Base-by-base conservation (phyloP, 2,797 vertebrate species). In the Betta splendens region DNA sequence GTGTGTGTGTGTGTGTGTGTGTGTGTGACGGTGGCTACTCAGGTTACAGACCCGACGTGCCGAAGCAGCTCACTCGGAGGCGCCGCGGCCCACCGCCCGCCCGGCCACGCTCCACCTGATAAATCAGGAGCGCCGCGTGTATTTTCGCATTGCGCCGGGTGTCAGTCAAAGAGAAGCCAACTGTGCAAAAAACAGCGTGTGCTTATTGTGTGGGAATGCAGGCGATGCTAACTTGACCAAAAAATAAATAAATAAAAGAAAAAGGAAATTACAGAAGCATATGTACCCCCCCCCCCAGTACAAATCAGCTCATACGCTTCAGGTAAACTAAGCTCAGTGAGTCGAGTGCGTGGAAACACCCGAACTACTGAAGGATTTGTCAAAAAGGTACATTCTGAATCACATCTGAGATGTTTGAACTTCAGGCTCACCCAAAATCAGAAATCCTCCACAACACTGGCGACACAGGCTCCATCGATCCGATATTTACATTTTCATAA, bases 401-500 rank as follows among this genome's bases (percentile, higher is more conserved):
- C 64, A 67, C 54, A 56, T 77, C 58, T 9, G 21, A 62, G 55
- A 57, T 55, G 20, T 62, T 29, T 76, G 42, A 77, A 58, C 50
- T 62, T 42, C 10, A 45, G 63, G 47, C 44, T 28, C 43, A 23
- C 56, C 33, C 22, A 7, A 54, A n/a, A 43, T 21, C 22, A 61
- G 9, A 33, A 36, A 5, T 3, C 44, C 25, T 66, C 61, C 56
- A 65, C 68, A 60, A 60, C 77, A 83, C 59, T 33, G 61, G 74
- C 67, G 77, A 64, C 66, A 78, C 63, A 40, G 73, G 72, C 72
- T 85, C 72, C 66, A 63, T 63, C 58, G 0, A 80, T 64, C 69
- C 68, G 83, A 59, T 90, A 92, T 92, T 90, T 92, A 92, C 89
- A 92, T 63, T 78, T 77, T 84, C 69, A 88, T 87, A 90, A 89